A percentile compares a stretch with the other conserved stretches of the same genome.
Evolutionary conservation across 2,797 vertebrate species (phyloP).

Genomic region (Carduelis carduelis): DNA sequence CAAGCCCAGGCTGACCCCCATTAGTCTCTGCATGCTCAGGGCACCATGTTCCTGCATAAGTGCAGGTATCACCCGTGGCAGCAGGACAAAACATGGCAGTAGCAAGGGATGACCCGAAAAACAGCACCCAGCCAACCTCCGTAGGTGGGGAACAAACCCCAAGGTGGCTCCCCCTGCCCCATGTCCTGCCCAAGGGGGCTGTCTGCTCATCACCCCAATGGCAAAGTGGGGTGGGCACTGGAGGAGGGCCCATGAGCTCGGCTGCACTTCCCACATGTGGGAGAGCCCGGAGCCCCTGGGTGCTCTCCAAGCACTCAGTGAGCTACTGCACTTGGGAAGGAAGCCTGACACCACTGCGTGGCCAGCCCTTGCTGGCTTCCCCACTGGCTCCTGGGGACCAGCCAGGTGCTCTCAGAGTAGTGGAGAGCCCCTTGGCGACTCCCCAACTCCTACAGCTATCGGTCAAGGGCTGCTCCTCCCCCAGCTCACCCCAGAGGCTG

Average conservation of each 20-base stretch:
- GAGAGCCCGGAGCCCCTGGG: not conserved
- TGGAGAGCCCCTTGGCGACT: not conserved
- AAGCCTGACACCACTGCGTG: not conserved
- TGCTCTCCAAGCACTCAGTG: not conserved
- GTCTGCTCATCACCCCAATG: fast-evolving
- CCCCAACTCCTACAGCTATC: not conserved
- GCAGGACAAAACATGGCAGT: not conserved
- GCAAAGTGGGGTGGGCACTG: fast-evolving
- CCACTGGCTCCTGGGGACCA: not conserved
- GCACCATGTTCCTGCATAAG: not conserved
- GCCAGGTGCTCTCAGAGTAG: slow-evolving; percentile 1
- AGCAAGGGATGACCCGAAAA: not conserved
- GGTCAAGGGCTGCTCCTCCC: not conserved
- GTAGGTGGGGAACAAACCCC: fast-evolving
- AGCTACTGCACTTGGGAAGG: not conserved
- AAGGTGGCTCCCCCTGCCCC: not conserved
- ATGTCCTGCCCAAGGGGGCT: not conserved
- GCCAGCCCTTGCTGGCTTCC: not conserved
- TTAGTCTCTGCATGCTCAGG: fast-evolving
- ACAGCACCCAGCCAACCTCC: not conserved
- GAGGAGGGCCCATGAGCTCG: fast-evolving
- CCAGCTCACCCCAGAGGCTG: not conserved
- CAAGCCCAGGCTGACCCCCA: not conserved
- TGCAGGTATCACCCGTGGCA: not conserved
- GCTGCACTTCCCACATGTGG: fast-evolving